Evolutionary conservation across 2,797 vertebrate genomes (phyloP), one percentile per base, ranked within the genome.

Genomic region (Chelon labrosus): DNA sequence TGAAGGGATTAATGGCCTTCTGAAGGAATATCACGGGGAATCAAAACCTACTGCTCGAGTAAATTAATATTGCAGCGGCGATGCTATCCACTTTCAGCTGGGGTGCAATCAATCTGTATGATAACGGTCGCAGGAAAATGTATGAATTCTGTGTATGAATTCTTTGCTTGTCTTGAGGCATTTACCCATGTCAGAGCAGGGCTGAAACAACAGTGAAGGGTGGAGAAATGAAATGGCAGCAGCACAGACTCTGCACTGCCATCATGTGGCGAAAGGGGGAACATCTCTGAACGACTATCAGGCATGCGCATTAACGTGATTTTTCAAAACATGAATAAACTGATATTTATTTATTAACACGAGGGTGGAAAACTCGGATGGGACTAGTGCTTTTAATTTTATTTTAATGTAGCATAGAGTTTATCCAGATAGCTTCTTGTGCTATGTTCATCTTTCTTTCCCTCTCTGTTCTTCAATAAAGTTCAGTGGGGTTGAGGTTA

Each of bases 1-100:
- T 62, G 63, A 84, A 59, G 54, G 83, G 81, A 90, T 89, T 85
- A 89, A 76, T 49, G 68, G 70, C 61, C 65, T 70, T 70, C 61
- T 76, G 71, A 82, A 83, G 73, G 68, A 77, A 52, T 65, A 83
- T 82, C 72, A 73, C 63, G 65, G 38, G 58, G 49, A 79, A 81
- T 77, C 64, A 59, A 72, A 75, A 65, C 71, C 75, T 38, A 12
- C 62, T 51, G 66, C 70, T 59, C 7, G n/a, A 77, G 50, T 22
- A 4, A 72, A 87, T 77, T 60, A 3, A 72, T 85, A 74, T 75
- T 25, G 75, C 37, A 72, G 71, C 69, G 58, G 72, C 75, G 31
- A 73, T 31, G 65, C 10, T 1, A 20, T 77, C 63, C 55, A 77
- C 67, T 49, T 72, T 64, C 47, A 71, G 16, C 39, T 49, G 5